phyloP scores from a whole-genome alignment of 2,113 vertebrate genomes.

The Jacana jacana region DNA sequence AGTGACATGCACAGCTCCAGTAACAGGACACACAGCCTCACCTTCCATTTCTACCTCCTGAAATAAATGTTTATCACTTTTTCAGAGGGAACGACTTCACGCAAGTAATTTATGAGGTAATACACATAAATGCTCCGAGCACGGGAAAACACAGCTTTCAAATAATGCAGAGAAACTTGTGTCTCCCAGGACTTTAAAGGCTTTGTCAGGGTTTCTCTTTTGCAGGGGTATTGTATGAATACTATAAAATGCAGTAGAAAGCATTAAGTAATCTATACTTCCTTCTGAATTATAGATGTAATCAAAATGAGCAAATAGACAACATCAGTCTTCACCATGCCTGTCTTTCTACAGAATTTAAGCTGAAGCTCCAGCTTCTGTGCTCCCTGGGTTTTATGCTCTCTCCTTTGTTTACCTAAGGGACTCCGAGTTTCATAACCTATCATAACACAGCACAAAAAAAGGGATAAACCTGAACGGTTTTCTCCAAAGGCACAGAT shows the following conservation, averaged over 20 bases:
- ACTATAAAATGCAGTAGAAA: slow-evolving; percentile 45
- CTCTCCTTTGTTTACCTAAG: slow-evolving; percentile 27
- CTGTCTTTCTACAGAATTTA: neutral
- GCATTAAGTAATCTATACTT: slow-evolving; percentile 59
- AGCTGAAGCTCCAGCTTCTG: slow-evolving; percentile 22
- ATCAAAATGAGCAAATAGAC: slow-evolving; percentile 62
- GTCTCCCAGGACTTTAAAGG: slow-evolving; percentile 40
- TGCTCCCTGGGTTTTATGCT: neutral
- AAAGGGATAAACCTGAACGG: neutral
- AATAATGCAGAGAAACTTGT: slow-evolving; percentile 48
- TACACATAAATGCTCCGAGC: slow-evolving; percentile 42
- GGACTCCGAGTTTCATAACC: slow-evolving; percentile 19
- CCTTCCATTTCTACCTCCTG: neutral
- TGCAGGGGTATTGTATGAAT: slow-evolving; percentile 4
- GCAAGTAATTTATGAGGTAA: slow-evolving; percentile 55
- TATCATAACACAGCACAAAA: neutral
- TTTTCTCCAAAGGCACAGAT: neutral
- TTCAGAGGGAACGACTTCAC: neutral
- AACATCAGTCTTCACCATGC: slow-evolving; percentile 40
- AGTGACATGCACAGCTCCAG: neutral
- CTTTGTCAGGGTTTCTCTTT: slow-evolving; percentile 35
- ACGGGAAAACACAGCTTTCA: slow-evolving; percentile 49
- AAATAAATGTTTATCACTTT: slow-evolving; percentile 24
- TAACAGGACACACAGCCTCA: neutral
- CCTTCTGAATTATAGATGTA: slow-evolving; percentile 72